Base-by-base conservation (phyloP, 2,888 invertebrate genomes). In the Drosophila pseudotakahashii region DNA sequence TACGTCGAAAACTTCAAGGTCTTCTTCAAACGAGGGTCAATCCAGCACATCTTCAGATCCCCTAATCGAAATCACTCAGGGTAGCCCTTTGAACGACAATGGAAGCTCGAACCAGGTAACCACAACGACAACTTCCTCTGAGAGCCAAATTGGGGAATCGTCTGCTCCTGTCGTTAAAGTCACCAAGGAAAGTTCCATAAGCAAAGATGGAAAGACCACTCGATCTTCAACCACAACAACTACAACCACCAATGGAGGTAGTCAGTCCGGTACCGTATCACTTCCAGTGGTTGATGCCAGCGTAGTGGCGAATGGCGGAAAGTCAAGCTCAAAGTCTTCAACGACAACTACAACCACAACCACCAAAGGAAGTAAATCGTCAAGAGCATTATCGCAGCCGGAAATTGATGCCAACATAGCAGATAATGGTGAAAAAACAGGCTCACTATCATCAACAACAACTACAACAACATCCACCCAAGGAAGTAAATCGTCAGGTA, bases 91-190 rank as follows among this genome's bases (percentile, higher is more conserved):
- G 2, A 47, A 30, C n/a, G 10, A 47, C 6, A 30, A n/a, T 47
- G 14, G 3, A 26, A 30, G 14, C 14, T 47, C 14, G 7, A 45
- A 7, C 7, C n/a, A 45, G 45, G 26, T 26, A n/a, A 26, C 23
- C 23, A 44, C 45, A 30, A 47, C 47, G 5, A 30, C n/a, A 5
- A 14, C 14, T 14, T 13, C 45, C 3, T 45, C 45, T 26, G 45
- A 26, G 7, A 45, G 26, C 9, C 45, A n/a, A n/a, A 3, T n/a
- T 26, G 11, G 13, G 1, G 42, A 3, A 23, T 11, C 58, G 3
- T 32, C 59, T 16, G 13, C 42, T n/a, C 61, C 61, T 1, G 19
- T 61, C 13, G 19, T 61, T 2, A n/a, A 59, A 23, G 44, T 58
- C 0, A 13, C 30, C 6, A 36, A 30, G 7, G 30, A 32, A 45